A percentile compares a stretch with the other conserved stretches of the same genome.
These are phyloP conservation scores for Timema cristinae DNA, from an alignment of 2,888 invertebrate genomes.

Conservation along the genomic window DNA sequence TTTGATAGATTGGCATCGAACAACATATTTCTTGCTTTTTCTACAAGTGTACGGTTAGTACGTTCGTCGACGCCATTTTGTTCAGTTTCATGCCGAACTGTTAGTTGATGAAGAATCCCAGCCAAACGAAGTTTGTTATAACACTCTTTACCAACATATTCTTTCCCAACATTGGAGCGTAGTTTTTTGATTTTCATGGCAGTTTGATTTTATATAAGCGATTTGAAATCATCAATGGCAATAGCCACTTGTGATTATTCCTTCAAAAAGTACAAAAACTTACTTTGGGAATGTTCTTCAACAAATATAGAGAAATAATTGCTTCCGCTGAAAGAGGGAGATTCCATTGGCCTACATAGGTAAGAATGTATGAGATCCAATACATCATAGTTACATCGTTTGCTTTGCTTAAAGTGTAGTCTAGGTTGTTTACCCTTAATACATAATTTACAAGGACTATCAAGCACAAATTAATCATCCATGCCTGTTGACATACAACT, in stretches of 20 bases:
- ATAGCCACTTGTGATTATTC: not conserved
- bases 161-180: not conserved
- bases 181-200: not conserved
- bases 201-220: not conserved
- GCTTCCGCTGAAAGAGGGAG: not conserved
- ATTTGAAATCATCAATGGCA: not conserved
- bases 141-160: too few species aligned
- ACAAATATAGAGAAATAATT: not conserved
- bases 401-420: not conserved
- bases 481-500: not conserved
- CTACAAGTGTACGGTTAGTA: too few species aligned
- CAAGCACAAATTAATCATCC: not conserved
- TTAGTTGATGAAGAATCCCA: too few species aligned
- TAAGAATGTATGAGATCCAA: not conserved
- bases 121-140: too few species aligned
- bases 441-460: not conserved
- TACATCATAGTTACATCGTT: not conserved
- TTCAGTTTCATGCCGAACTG: too few species aligned
- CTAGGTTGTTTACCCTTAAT: not conserved
- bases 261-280: not conserved
- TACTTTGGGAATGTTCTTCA: not conserved
- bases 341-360: not conserved
- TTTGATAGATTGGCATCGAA: not conserved
- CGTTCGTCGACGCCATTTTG: too few species aligned
- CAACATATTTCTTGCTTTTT: too few species aligned